Evolutionary conservation across 2,113 vertebrate genomes (phyloP), one percentile per base, ranked within the genome.

Genomic region (Onychostoma macrolepis): DNA sequence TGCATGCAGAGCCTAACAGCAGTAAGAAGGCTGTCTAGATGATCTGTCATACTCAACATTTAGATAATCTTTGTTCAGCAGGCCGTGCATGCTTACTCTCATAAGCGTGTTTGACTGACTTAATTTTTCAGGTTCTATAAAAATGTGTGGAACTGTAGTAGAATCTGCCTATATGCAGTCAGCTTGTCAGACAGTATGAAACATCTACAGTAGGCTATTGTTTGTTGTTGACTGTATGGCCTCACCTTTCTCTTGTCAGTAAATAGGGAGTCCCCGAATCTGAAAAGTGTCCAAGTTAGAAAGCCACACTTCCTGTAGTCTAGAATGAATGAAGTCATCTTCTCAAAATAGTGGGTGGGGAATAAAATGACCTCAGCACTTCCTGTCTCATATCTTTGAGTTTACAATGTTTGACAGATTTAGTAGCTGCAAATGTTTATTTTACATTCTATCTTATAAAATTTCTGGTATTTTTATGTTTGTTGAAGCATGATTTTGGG

Each of bases 1-100:
- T 94, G 91, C 78, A 76, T 88, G 76, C 71, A 91, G 88, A 72
- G 88, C 56, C 13, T 19, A 75, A 26, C 24, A 65, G 48, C 58
- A 53, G 11, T 5, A 30, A 33, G 69, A 30, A 82, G 83, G 28
- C 48, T 83, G 58, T 79, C 69, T 56, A 36, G 88, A 71, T 33
- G 41, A 45, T 38, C 61, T 53, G 85, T 33, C 78, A 81, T 45
- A 26, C 48, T 86, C n/a, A 65, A 15, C 43, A 38, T 38, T 71
- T 74, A 9, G 78, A 86, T 58, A 75, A 74, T 28, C 65, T 81
- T 71, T 80, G 17, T 33, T 78, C 76, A 33, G n/a, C 21, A 83
- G 48, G 43, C 56, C 30, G 17, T 58, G 65, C 9, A 84, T 84
- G 58, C 17, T 43, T 17, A 74, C 7, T 43, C 0, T 21, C 3